Evolutionary conservation across 2,888 invertebrate genomes (phyloP).

Genomic region (Galerucella calmariensis): DNA sequence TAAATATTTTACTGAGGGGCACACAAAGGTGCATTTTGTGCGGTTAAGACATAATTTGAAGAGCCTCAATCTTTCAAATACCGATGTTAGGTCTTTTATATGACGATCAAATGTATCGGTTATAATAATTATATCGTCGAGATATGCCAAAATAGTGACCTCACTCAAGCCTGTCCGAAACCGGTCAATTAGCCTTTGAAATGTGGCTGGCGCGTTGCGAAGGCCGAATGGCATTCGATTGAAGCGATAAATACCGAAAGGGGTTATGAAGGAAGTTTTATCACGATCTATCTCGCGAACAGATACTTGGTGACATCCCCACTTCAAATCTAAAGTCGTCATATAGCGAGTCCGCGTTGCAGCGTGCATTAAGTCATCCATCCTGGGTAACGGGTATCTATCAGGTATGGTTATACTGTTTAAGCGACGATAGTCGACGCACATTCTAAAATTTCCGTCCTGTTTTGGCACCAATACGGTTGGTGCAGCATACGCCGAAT

Average conservation of each 20-base stretch:
- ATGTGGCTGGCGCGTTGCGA: slow-evolving; percentile 49
- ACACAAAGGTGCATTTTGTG: slow-evolving; percentile 45
- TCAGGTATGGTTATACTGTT: slow-evolving; percentile 46
- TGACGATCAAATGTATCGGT: slow-evolving; percentile 17
- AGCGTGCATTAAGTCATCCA: slow-evolving; percentile 42
- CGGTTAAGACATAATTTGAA: background rate
- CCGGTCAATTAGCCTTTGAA: slow-evolving; percentile 49
- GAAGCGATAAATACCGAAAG: slow-evolving; percentile 48
- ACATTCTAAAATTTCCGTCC: slow-evolving; percentile 37
- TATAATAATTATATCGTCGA: slow-evolving; percentile 51
- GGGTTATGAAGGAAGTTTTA: slow-evolving; percentile 50
- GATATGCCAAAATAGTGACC: slow-evolving; percentile 44
- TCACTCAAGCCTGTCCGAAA: slow-evolving; percentile 43
- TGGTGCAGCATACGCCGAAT: slow-evolving; percentile 59
- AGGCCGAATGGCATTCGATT: slow-evolving; percentile 49
- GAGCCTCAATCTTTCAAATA: slow-evolving; percentile 12
- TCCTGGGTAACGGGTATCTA: slow-evolving; percentile 43
- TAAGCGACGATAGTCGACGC: slow-evolving; percentile 43
- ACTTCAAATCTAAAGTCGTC: slow-evolving; percentile 35
- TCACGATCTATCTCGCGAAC: slow-evolving; percentile 30
- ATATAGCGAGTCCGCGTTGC: slow-evolving; percentile 33
- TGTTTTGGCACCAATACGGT: slow-evolving; percentile 57
- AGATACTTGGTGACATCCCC: slow-evolving; percentile 28
- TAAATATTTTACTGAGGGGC: slow-evolving; percentile 43
- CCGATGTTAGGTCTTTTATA: background rate